Conservation (phyloP, 1,140 invertebrate genomes). For the Cyclargus thomasi region DNA sequence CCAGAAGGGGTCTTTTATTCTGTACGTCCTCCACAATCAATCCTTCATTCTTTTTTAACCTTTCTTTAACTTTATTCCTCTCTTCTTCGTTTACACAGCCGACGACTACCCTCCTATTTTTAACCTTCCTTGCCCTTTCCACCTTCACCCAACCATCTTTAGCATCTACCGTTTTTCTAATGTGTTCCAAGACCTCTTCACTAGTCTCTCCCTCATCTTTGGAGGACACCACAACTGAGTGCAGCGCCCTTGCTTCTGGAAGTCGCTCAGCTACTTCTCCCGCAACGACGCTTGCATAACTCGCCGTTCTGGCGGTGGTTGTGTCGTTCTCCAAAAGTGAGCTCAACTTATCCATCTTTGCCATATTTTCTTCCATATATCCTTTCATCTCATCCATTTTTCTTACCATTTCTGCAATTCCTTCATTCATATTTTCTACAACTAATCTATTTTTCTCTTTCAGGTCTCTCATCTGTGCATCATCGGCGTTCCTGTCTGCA, state of each 20-base stretch:
- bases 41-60: not conserved
- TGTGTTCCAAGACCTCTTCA: not conserved
- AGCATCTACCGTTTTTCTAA: not conserved
- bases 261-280: too few relatives aligned
- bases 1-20: too few relatives aligned
- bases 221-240: slow-evolving; percentile 3
- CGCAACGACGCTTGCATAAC: too few relatives aligned
- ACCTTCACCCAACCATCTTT: slow-evolving; percentile 8
- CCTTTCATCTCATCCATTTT: too few relatives aligned
- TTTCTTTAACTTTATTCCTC: not conserved
- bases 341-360: too few relatives aligned
- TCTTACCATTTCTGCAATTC: too few relatives aligned
- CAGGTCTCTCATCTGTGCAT: too few relatives aligned
- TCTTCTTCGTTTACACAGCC: not conserved
- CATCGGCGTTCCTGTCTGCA: too few relatives aligned
- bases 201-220: not conserved
- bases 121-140: slow-evolving; percentile 2
- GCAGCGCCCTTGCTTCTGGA: not conserved
- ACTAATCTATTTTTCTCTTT: not conserved
- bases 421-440: not conserved
- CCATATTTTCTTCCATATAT: too few relatives aligned
- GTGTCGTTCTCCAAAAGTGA: too few relatives aligned
- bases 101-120: not conserved
- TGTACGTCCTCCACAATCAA: not conserved
- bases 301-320: too few relatives aligned